Base-by-base conservation (phyloP, 2,113 vertebrate genomes). In the Casuarius casuarius region DNA sequence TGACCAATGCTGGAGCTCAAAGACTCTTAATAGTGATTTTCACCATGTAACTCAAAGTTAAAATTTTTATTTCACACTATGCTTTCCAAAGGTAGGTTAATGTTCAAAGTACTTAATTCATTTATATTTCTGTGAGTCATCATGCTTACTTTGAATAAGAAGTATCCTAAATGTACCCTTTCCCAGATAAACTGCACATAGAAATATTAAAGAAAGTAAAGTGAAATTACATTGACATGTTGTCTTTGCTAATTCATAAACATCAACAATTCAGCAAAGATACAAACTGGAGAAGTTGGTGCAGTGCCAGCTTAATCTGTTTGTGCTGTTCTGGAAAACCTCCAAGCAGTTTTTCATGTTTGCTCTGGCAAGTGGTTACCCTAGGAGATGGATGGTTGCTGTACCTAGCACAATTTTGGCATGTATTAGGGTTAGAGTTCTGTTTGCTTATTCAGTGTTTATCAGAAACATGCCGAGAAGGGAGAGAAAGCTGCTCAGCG, bases 191-290 rank as follows among this genome's bases (percentile, higher is more conserved):
- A 84, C 90, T 76, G 29, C 7, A 0, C 67, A 8, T 21, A 20
- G 35, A 73, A 79, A 14, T 20, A 70, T 62, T 95, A 72, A 62
- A 97, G 84, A 48, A 87, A 89, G 12, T 49, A 40, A 92, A 88
- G 51, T 87, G 31, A 93, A 89, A 85, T 65, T 38, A 52, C 61
- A 68, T 84, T 15, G 51, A 12, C 6, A 67, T 70, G 26, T 33
- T 67, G 82, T 44, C 44, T 70, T 72, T 62, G 20, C 31, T 65
- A 5, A 94, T 94, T 85, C 23, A 56, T 26, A 25, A 48, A 12
- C 15, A 84, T 13, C 22, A 73, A 35, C 26, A 79, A n/a, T 73
- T 88, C 66, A 92, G 15, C 48, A 31, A 78, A 90, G 79, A 71
- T 21, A 48, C 4, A 71, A 84, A 71, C 63, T 23, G 81, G 72